Evolutionary conservation across 2,888 invertebrate genomes (phyloP).

Genomic region (Aleiodes alternator): DNA sequence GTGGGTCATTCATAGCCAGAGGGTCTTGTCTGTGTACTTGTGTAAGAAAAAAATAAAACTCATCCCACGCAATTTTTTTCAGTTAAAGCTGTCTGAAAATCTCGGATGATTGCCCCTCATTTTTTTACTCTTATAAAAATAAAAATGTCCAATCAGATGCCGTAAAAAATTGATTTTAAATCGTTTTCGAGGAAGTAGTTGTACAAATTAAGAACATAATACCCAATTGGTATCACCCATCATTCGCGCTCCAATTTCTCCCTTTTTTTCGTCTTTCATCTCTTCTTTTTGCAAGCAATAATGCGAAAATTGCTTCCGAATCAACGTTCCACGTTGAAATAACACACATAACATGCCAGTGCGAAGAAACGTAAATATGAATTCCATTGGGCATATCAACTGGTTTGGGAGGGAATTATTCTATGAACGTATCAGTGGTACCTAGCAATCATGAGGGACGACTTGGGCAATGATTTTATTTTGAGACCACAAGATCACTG

Average conservation of each 20-base stretch:
- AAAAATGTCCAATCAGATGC: neutral
- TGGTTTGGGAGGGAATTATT: constrained; percentile 48
- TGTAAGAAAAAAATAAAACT: neutral
- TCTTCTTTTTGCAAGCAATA: constrained; percentile 23
- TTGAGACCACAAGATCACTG: constrained; percentile 72
- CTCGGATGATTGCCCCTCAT: neutral
- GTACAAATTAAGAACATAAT: constrained; percentile 38
- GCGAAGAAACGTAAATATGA: constrained; percentile 30
- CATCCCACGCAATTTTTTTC: constrained; percentile 39
- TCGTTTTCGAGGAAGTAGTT: constrained; percentile 36
- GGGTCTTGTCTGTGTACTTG: constrained; percentile 49
- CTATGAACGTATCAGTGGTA: constrained; percentile 51
- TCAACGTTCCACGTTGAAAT: constrained; percentile 16
- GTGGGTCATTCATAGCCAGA: constrained; percentile 67
- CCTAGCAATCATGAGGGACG: constrained; percentile 65
- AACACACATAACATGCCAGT: neutral
- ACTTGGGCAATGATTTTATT: constrained; percentile 73
- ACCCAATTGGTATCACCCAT: constrained; percentile 14
- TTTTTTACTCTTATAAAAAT: neutral
- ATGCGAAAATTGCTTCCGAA: constrained; percentile 43
- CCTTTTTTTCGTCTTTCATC: neutral
- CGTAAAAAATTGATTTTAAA: constrained; percentile 29
- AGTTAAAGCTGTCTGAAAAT: constrained; percentile 31
- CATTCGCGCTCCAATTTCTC: neutral
- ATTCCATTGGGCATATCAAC: constrained; percentile 43